A percentile compares a stretch with the other conserved stretches of the same genome.
These are phyloP conservation scores for Eupsilia transversa DNA, from an alignment of 2,888 invertebrate species.

Conservation along the genomic window DNA sequence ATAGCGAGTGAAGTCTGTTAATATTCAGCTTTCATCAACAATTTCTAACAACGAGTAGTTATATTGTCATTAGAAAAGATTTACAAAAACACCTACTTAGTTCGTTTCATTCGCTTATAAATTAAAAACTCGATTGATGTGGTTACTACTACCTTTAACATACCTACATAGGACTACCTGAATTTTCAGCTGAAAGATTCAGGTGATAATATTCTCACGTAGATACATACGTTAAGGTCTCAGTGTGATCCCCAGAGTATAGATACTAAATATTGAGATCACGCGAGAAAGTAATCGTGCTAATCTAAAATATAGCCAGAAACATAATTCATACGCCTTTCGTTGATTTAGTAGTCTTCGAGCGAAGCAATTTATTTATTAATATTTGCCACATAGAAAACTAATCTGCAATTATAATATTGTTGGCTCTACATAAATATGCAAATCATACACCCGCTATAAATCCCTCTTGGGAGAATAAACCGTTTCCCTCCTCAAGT, in stretches of 20 bases:
- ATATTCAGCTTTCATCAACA: constrained; percentile 55
- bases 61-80: constrained; percentile 42
- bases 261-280: constrained; percentile 35
- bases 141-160: constrained; percentile 23
- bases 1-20: constrained; percentile 63
- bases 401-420: constrained; percentile 72
- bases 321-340: constrained; percentile 32
- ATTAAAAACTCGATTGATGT: constrained; percentile 17
- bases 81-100: constrained; percentile 14
- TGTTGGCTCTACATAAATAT: constrained; percentile 74
- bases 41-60: constrained; percentile 54
- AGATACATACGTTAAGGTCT: constrained; percentile 25
- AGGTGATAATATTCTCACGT: constrained; percentile 17
- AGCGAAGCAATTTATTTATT: constrained; percentile 57
- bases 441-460: constrained; percentile 73
- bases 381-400: constrained; percentile 63
- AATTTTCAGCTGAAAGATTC: constrained; percentile 23
- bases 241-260: constrained; percentile 23
- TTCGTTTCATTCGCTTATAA: constrained; percentile 40
- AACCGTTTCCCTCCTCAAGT: constrained; percentile 73
- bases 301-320: constrained; percentile 18
- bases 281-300: constrained; percentile 38
- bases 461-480: constrained; percentile 72
- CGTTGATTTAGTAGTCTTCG: constrained; percentile 29
- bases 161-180: constrained; percentile 13